Conservation (phyloP, 2,888 invertebrate genomes). For the Tetanocera ferruginea region DNA sequence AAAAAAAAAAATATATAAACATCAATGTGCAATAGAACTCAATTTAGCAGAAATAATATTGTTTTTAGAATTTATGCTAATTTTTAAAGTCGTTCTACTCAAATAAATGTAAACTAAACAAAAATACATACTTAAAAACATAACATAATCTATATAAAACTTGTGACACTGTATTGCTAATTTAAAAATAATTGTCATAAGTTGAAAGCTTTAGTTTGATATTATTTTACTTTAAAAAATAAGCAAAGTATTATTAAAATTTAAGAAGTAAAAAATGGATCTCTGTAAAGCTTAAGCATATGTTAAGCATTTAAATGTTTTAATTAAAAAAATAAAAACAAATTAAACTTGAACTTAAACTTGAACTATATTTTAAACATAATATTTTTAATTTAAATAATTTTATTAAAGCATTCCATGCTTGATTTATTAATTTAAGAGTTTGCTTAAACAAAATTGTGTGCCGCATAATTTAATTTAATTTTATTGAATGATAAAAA, state of each 20-base stretch:
- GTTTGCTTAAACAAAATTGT: slow-evolving; percentile 26
- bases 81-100: neutral
- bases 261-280: slow-evolving; percentile 31
- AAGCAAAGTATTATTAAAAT: slow-evolving; percentile 29
- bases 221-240: neutral
- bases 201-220: neutral
- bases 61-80: slow-evolving; percentile 16
- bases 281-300: slow-evolving; percentile 19
- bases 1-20: slow-evolving; percentile 1
- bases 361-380: slow-evolving; percentile 58
- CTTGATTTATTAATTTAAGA: slow-evolving; percentile 50
- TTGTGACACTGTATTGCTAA: slow-evolving; percentile 17
- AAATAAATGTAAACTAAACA: slow-evolving; percentile 33
- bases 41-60: slow-evolving; percentile 22
- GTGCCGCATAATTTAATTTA: slow-evolving; percentile 3
- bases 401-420: slow-evolving; percentile 20
- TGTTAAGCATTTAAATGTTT: slow-evolving; percentile 14
- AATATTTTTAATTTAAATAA: slow-evolving; percentile 36
- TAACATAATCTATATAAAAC: neutral
- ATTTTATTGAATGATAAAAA: slow-evolving; percentile 41
- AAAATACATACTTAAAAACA: slow-evolving; percentile 37
- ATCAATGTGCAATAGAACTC: slow-evolving; percentile 30
- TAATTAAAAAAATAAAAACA: slow-evolving; percentile 16
- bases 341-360: slow-evolving; percentile 23
- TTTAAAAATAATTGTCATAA: slow-evolving; percentile 31